Evolutionary conservation across 1,140 invertebrate genomes (phyloP).

Genomic region (Brachionus angularis): DNA sequence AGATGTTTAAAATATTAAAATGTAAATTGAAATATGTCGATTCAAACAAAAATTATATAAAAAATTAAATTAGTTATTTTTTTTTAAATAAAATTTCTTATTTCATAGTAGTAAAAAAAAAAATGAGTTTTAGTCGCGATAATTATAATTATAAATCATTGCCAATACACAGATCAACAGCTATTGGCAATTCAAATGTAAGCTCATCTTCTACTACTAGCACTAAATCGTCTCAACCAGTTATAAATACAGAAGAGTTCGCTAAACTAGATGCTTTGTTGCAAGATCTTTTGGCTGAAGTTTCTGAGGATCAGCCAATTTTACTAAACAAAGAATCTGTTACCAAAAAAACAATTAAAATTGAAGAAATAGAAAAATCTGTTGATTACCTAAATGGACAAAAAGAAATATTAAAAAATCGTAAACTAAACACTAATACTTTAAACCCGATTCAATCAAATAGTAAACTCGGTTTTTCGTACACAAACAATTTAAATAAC

Average conservation of each 20-base stretch:
- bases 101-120: too few species aligned
- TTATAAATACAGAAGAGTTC: slow-evolving; percentile 38
- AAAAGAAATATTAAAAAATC: slow-evolving; percentile 33
- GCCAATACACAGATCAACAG: slow-evolving; percentile 8
- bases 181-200: too few species aligned
- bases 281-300: slow-evolving; percentile 30
- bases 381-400: slow-evolving; percentile 38
- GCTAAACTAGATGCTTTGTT: slow-evolving; percentile 31
- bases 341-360: slow-evolving; percentile 12
- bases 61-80: too few species aligned
- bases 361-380: slow-evolving; percentile 14
- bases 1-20: too few species aligned
- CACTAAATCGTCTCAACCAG: neutral
- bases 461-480: slow-evolving; percentile 8
- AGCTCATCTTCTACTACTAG: too few species aligned
- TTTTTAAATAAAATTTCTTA: too few species aligned
- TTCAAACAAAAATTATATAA: too few species aligned
- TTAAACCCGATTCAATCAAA: neutral
- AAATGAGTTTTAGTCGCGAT: slow-evolving; percentile 30
- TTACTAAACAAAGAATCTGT: slow-evolving; percentile 12
- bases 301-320: slow-evolving; percentile 35
- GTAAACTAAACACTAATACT: slow-evolving; percentile 26
- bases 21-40: too few species aligned
- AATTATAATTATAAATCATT: slow-evolving; percentile 23
- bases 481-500: neutral